Evolutionary conservation across 2,797 vertebrate species (phyloP), one percentile per base, ranked within the genome.

Genomic region (Caiman crocodilus): DNA sequence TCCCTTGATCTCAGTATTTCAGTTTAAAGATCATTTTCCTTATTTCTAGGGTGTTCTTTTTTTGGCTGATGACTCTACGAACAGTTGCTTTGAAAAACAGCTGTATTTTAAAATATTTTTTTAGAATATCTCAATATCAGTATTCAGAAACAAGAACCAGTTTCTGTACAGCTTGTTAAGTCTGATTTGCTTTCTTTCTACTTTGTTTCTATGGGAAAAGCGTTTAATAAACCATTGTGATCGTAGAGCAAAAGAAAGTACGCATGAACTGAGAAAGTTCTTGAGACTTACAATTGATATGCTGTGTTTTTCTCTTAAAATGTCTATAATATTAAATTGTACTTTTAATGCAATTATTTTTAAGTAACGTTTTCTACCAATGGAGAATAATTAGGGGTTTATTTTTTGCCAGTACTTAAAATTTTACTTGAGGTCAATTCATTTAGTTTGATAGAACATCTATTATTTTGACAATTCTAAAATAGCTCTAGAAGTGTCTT

Each of bases 351-450:
- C 82, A 92, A 92, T 88, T 60, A 67, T 8, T 91, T 92, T 93
- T 50, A 92, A 95, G 87, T 61, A 23, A 55, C 95, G 59, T 82
- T 96, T 93, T 93, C 96, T 90, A 88, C 75, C 74, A 84, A 61
- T 92, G 88, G 85, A 96, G 90, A 87, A 86, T 89, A 87, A 94
- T 89, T 11, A 93, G 42, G 95, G 61, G 91, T 85, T 94, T 92
- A 87, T 92, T 96, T 96, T 96, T 79, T 95, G 57, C 90, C 87
- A 92, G 86, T 82, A 85, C 94, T 93, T 61, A 95, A 96, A 84
- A 69, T 58, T 89, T 94, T 82, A 93, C 91, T 91, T 32, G 69
- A 42, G 42, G 76, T 92, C 90, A 82, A 65, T 58, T 88, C 93
- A 80, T 91, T 90, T 94, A 94, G 79, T 79, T 63, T 75, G 95